Conservation (phyloP, 2,113 vertebrate species). For the Urocitellus parryii region DNA sequence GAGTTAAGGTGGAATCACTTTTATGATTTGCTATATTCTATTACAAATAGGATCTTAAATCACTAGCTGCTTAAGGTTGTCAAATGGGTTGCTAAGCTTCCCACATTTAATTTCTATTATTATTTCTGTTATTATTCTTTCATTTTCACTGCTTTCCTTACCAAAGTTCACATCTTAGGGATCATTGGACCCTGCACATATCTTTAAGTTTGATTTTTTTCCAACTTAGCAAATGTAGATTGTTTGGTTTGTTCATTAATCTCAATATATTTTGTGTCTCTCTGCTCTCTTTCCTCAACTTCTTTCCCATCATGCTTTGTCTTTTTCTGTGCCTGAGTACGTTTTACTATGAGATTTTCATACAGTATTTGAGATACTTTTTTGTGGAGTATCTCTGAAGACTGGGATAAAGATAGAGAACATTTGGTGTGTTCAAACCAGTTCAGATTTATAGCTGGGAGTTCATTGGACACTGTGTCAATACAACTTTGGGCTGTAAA, state of each 20-base stretch:
- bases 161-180: background rate
- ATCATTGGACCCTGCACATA: background rate
- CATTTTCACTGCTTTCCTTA: background rate
- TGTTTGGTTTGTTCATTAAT: background rate
- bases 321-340: background rate
- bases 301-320: background rate
- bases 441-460: background rate
- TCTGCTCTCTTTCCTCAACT: background rate
- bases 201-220: conserved; percentile 16
- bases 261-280: background rate
- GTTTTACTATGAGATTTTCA: background rate
- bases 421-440: background rate
- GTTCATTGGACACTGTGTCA: background rate
- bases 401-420: background rate
- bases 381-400: background rate
- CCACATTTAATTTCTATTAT: background rate
- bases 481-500: background rate
- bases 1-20: background rate
- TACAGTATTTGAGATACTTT: background rate
- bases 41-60: background rate
- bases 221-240: background rate
- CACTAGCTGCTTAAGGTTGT: background rate
- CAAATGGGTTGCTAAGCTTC: background rate
- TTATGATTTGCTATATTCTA: background rate
- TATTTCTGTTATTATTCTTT: background rate